These are phyloP conservation scores for Druceiella hillmani DNA, from an alignment of 2,888 invertebrate genomes.

Conservation along the genomic window DNA sequence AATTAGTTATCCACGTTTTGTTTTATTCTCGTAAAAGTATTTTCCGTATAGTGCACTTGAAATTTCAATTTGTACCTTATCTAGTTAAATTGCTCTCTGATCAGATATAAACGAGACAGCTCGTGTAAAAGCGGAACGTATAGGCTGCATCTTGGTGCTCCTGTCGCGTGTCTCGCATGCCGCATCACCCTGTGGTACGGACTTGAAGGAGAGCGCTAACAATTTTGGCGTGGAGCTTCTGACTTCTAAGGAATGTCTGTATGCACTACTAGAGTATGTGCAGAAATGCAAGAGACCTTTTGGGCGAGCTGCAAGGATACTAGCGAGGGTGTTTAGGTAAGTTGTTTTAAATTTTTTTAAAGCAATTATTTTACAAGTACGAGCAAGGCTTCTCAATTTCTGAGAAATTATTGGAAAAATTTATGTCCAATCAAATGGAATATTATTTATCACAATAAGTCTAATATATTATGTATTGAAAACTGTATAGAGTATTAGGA, in stretches of 20 bases:
- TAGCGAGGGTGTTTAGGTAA: constrained; percentile 51
- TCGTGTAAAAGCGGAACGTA: constrained; percentile 32
- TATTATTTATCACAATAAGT: no score
- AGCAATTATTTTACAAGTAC: constrained; percentile 3
- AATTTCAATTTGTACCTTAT: no score
- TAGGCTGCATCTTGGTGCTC: constrained; percentile 40
- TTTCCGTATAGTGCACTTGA: no score
- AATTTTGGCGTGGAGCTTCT: constrained; percentile 37
- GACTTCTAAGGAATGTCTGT: constrained; percentile 37
- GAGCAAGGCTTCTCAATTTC: no score
- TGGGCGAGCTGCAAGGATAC: constrained; percentile 46
- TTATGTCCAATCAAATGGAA: no score
- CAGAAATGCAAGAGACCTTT: constrained; percentile 41
- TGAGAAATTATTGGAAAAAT: no score
- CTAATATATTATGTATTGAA: no score
- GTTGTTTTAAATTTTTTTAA: constrained; percentile 9
- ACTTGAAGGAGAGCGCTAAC: constrained; percentile 32
- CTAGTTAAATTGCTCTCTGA: no score
- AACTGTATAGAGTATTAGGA: not conserved
- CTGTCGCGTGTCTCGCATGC: constrained; percentile 41
- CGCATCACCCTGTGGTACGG: constrained; percentile 26
- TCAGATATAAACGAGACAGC: no score
- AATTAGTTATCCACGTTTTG: no score
- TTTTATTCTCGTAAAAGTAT: no score
- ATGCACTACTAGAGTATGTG: constrained; percentile 45